Conservation (phyloP, 2,113 vertebrate genomes). For the Phalacrocorax pelagicus region DNA sequence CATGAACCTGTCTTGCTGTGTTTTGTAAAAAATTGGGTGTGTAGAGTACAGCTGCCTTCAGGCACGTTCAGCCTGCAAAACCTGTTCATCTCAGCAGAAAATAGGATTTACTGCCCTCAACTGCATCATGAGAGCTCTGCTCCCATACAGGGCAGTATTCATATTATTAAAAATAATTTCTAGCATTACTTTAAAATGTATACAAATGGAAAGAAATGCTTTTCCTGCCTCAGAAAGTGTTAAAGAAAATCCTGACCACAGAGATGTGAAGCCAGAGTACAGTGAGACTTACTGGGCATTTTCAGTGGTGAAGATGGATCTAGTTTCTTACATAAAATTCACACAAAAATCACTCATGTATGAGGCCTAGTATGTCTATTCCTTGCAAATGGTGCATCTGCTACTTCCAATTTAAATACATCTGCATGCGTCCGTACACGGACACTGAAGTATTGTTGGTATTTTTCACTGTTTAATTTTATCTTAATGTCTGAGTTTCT, state of each 20-base stretch:
- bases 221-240: neutral
- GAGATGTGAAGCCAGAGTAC: neutral
- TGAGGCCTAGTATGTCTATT: neutral
- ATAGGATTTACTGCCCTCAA: slow-evolving; percentile 49
- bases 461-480: neutral
- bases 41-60: slow-evolving; percentile 45
- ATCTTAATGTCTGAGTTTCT: neutral
- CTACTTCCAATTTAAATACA: neutral
- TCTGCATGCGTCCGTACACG: neutral
- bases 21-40: slow-evolving; percentile 60
- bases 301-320: neutral
- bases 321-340: neutral
- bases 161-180: neutral
- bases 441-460: neutral
- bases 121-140: slow-evolving; percentile 7
- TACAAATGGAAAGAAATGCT: neutral
- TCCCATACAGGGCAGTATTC: neutral
- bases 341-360: neutral
- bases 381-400: neutral
- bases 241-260: neutral
- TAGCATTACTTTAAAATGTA: neutral
- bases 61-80: slow-evolving; percentile 46
- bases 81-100: slow-evolving; percentile 45
- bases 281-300: neutral
- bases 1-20: slow-evolving; percentile 54